These are phyloP conservation scores for Diorhabda elongata DNA, from an alignment of 1,140 invertebrate species.

Conservation along the genomic window DNA sequence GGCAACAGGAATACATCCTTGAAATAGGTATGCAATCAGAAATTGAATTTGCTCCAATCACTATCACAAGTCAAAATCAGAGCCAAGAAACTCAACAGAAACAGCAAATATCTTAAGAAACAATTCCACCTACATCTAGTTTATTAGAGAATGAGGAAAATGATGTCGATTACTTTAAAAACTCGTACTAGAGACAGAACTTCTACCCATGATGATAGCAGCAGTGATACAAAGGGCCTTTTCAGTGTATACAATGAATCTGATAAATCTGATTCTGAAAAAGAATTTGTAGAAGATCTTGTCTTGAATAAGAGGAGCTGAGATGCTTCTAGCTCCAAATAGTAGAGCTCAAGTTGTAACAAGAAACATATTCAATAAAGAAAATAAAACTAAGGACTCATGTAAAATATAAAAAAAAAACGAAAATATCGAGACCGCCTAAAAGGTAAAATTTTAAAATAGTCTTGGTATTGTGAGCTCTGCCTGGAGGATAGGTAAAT, in stretches of 20 bases:
- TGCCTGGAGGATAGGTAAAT: too few relatives aligned
- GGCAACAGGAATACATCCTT: background rate
- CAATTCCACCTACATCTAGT: too few relatives aligned
- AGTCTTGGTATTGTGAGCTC: too few relatives aligned
- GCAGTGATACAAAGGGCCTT: background rate
- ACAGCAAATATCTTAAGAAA: too few relatives aligned
- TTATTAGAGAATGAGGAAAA: background rate
- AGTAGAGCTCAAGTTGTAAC: background rate
- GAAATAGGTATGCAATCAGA: too few relatives aligned
- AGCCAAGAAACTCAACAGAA: too few relatives aligned
- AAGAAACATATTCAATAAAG: background rate
- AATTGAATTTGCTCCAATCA: too few relatives aligned
- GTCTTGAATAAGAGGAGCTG: background rate
- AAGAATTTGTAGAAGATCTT: background rate
- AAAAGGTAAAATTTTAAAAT: too few relatives aligned
- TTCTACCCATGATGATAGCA: background rate
- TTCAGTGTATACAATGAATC: background rate
- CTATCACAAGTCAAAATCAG: too few relatives aligned
- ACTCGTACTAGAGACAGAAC: background rate
- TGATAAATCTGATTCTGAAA: background rate
- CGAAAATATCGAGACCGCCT: too few relatives aligned
- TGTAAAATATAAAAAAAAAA: too few relatives aligned
- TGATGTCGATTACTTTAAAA: background rate
- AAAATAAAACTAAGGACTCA: background rate
- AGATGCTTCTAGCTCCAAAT: background rate